These are phyloP conservation scores for Plebejus melissa DNA, from an alignment of 2,888 invertebrate species.

Conservation along the genomic window DNA sequence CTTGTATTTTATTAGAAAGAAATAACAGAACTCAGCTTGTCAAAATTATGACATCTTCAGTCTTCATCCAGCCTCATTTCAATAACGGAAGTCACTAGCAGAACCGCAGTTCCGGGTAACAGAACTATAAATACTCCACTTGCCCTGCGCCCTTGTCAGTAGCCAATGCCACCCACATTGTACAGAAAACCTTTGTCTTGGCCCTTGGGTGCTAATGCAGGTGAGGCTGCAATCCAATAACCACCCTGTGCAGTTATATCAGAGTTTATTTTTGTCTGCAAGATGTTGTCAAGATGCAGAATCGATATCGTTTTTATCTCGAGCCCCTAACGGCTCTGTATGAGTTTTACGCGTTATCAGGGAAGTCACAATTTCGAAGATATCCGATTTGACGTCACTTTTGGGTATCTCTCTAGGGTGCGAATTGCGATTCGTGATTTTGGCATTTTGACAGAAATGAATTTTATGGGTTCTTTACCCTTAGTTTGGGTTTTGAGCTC, in stretches of 20 bases:
- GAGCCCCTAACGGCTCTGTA: neutral
- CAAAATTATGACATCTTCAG: neutral
- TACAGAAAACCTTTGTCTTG: slow-evolving; percentile 15
- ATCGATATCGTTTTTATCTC: slow-evolving; percentile 20
- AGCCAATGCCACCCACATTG: slow-evolving; percentile 58
- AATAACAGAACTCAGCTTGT: neutral
- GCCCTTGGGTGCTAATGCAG: slow-evolving; percentile 15
- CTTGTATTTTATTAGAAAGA: no score
- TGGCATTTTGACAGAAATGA: neutral
- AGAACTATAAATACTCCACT: slow-evolving; percentile 60
- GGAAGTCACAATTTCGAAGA: neutral
- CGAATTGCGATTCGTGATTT: neutral
- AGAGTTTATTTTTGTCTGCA: neutral
- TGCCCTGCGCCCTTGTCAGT: slow-evolving; percentile 42
- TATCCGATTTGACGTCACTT: neutral
- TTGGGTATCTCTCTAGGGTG: neutral
- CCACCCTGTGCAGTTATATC: neutral
- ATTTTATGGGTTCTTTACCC: neutral
- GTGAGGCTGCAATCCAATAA: neutral
- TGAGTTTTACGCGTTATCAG: neutral
- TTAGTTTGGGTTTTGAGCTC: neutral
- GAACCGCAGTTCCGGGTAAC: slow-evolving; percentile 65
- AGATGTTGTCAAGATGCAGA: neutral
- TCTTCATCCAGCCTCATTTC: slow-evolving; percentile 48
- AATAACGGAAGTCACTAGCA: slow-evolving; percentile 65